Conservation (phyloP, 2,113 vertebrate species). For the Jacana jacana region DNA sequence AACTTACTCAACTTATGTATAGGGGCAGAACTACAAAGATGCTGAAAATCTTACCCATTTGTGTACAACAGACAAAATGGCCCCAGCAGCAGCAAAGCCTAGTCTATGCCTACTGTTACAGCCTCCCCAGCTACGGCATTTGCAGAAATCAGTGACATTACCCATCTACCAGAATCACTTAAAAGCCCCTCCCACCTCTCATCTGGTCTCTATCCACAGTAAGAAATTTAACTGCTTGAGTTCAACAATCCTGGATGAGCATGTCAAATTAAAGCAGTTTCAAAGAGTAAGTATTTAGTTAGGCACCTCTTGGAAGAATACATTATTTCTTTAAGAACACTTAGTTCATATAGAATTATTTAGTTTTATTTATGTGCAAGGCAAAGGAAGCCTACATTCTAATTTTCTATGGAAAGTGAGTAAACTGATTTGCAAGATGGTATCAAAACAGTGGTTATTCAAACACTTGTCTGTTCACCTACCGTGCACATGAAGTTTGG, state of each 20-base stretch:
- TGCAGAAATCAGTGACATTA: neutral
- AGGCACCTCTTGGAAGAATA: neutral
- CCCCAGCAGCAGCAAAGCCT: neutral
- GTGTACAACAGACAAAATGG: neutral
- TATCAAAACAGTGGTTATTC: neutral
- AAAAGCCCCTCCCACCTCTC: slow-evolving; percentile 9
- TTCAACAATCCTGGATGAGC: neutral
- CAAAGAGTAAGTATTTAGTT: neutral
- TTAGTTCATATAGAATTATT: neutral
- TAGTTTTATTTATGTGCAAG: neutral
- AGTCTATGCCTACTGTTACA: neutral
- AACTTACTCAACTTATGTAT: slow-evolving; percentile 1
- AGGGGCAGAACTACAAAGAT: neutral
- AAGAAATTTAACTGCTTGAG: neutral
- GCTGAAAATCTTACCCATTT: neutral
- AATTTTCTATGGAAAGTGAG: neutral
- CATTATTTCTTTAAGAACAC: neutral
- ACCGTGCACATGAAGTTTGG: neutral
- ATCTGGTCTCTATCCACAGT: neutral
- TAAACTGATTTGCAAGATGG: neutral
- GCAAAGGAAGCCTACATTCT: neutral
- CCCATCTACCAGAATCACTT: neutral
- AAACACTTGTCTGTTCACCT: neutral
- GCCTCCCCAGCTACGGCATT: neutral
- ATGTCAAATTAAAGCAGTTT: neutral